These are phyloP conservation scores for Drosophila biarmipes DNA, from an alignment of 1,140 invertebrate genomes.

Conservation along the genomic window DNA sequence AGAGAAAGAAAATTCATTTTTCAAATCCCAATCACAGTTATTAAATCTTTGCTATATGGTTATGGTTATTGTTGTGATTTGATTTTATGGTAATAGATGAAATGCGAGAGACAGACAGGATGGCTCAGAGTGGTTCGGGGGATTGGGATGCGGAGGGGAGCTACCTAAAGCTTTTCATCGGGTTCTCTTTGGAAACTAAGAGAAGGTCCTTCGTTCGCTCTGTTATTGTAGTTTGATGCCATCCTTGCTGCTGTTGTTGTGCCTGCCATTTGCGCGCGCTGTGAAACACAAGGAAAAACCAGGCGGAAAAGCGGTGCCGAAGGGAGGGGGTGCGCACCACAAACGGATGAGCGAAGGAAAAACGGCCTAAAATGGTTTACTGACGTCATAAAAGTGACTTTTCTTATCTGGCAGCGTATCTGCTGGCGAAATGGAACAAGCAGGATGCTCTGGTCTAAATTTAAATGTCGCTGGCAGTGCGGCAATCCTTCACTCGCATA, in stretches of 20 bases:
- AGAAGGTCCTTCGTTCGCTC: conserved; percentile 44
- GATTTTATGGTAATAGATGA: conserved; percentile 80
- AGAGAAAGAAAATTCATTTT: conserved; percentile 81
- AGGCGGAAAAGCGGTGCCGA: neutral
- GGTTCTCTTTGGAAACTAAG: conserved; percentile 33
- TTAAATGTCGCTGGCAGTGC: conserved; percentile 73
- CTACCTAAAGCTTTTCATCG: conserved; percentile 12
- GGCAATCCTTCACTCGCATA: conserved; percentile 56
- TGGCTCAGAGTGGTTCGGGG: neutral
- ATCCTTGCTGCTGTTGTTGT: conserved; percentile 18
- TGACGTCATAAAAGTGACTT: conserved; percentile 82
- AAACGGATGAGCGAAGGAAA: conserved; percentile 24
- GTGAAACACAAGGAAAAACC: conserved; percentile 24
- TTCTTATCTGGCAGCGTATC: conserved; percentile 77
- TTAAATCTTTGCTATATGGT: conserved; percentile 83
- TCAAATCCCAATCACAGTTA: conserved; percentile 82
- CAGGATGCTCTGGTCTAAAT: conserved; percentile 69
- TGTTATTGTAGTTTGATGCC: conserved; percentile 65
- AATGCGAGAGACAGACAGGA: conserved; percentile 20
- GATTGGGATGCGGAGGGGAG: neutral
- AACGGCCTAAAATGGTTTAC: conserved; percentile 78
- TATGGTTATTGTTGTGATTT: conserved; percentile 83
- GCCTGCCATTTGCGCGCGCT: conserved; percentile 66
- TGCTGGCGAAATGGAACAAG: conserved; percentile 60
- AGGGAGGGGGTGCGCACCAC: neutral